Evolutionary conservation across 2,113 vertebrate species (phyloP).

Genomic region (Cololabis saira): DNA sequence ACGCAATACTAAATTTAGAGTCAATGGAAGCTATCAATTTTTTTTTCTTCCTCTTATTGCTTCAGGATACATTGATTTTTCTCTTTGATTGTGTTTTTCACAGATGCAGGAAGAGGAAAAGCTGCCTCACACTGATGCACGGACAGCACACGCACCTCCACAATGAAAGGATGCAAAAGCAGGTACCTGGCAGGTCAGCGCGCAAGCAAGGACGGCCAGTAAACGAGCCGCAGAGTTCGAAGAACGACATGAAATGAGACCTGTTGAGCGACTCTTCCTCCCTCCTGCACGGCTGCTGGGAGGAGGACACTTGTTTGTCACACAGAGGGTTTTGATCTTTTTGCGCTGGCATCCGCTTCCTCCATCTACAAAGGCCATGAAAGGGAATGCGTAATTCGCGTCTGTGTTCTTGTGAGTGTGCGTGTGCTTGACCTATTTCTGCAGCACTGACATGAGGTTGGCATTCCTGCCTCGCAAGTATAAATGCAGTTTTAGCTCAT

Average conservation of each 20-base stretch:
- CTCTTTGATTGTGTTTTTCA: conserved; percentile 68
- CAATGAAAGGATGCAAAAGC: conserved; percentile 51
- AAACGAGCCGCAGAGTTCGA: conserved; percentile 39
- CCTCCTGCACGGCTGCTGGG: conserved; percentile 75
- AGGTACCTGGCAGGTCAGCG: conserved; percentile 49
- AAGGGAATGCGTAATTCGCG: conserved; percentile 81
- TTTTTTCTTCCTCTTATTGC: conserved; percentile 43
- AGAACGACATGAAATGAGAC: conserved; percentile 62
- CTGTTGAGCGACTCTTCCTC: conserved; percentile 86
- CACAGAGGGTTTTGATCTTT: conserved; percentile 85
- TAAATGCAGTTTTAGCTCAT: conserved; percentile 16
- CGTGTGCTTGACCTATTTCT: conserved; percentile 70
- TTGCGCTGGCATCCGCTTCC: conserved; percentile 87
- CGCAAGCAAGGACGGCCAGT: conserved; percentile 40
- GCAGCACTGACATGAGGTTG: conserved; percentile 64
- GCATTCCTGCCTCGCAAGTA: conserved; percentile 52
- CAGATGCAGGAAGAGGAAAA: conserved; percentile 59
- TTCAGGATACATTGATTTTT: conserved; percentile 76
- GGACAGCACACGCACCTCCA: conserved; percentile 27
- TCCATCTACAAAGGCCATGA: conserved; percentile 87
- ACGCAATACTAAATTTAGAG: conserved; percentile 62
- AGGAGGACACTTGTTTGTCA: conserved; percentile 85
- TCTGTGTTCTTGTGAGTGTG: conserved; percentile 40
- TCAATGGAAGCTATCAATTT: conserved; percentile 71
- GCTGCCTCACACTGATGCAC: conserved; percentile 39